Evolutionary conservation across 1,140 invertebrate genomes (phyloP).

Genomic region (Muscidifurax raptorellus): DNA sequence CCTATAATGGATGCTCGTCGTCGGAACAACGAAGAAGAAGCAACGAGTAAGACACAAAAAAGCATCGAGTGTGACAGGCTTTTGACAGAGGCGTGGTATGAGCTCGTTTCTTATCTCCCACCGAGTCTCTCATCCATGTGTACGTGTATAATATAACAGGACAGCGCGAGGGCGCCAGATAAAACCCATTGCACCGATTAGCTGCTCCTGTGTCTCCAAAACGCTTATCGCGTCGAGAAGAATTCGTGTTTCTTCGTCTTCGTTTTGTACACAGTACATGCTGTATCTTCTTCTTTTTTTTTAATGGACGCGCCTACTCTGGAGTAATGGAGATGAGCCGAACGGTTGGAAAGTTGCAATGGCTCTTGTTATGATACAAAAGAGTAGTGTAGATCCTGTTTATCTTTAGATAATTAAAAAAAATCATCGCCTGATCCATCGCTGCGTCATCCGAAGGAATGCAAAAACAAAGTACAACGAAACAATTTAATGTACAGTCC

Average conservation of each 20-base stretch:
- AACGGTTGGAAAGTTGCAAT: no score
- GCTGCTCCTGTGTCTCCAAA: background rate
- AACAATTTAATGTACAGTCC: no score
- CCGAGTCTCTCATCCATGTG: background rate
- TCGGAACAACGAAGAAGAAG: background rate
- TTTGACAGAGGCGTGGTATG: background rate
- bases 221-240: background rate
- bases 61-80: background rate
- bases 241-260: background rate
- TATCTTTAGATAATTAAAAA: no score
- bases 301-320: no score
- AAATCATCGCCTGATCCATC: no score
- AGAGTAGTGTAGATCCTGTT: no score
- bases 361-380: no score
- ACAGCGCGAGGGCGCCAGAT: background rate
- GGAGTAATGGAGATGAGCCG: no score
- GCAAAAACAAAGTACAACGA: no score
- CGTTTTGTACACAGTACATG: background rate
- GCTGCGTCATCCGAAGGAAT: no score
- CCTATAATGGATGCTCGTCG: background rate
- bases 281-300: no score
- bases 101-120: background rate
- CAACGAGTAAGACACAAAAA: background rate
- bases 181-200: background rate
- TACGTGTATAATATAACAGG: background rate